These are phyloP conservation scores for Ganaspis sp. DNA, from an alignment of 1,140 invertebrate species.

Conservation along the genomic window DNA sequence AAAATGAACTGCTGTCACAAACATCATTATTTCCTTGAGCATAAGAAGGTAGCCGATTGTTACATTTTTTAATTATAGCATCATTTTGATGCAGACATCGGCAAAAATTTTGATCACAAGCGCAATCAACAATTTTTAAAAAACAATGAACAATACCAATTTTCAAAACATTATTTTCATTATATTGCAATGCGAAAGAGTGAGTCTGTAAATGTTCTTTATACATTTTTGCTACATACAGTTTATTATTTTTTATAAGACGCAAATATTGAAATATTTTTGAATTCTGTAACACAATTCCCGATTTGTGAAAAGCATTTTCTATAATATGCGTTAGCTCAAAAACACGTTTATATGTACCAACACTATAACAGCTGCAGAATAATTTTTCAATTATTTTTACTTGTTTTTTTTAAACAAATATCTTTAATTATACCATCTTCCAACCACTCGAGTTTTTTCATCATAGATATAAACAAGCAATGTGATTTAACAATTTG, in stretches of 20 bases:
- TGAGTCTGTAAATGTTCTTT: not conserved
- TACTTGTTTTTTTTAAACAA: not conserved
- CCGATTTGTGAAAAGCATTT: not conserved
- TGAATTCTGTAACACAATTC: not conserved
- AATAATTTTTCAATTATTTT: not conserved
- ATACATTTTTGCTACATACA: not conserved
- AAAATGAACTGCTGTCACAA: not conserved
- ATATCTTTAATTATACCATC: not conserved
- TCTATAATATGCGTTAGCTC: not conserved
- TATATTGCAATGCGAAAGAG: not conserved
- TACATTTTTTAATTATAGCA: not conserved
- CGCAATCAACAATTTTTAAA: not conserved
- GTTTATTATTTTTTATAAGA: not conserved
- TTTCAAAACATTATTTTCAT: not conserved
- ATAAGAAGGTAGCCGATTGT: not conserved
- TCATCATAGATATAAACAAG: not conserved
- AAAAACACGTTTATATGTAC: not conserved
- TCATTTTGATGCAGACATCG: not conserved
- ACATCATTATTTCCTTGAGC: not conserved
- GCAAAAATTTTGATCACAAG: not conserved
- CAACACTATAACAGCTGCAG: not conserved
- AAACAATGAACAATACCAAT: not conserved
- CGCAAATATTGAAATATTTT: not conserved
- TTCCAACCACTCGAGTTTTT: not conserved
- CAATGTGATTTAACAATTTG: constrained; percentile 26